Percentiles rank a stretch among this genome's conserved stretches.
These are phyloP conservation scores for Sinocyclocheilus rhinocerous DNA, from an alignment of 2,113 vertebrate species.

Conservation along the genomic window DNA sequence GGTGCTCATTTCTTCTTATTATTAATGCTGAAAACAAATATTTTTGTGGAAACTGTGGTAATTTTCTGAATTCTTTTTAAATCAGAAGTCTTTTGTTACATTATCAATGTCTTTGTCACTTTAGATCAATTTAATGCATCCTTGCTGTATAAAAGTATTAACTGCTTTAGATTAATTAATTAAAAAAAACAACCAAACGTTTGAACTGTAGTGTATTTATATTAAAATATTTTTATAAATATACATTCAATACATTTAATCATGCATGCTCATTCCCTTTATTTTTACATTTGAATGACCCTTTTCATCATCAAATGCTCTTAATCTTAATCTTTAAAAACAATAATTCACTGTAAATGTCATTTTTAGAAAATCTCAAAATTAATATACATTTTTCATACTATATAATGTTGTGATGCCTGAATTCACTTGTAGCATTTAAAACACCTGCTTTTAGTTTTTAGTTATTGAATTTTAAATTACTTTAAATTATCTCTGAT, in stretches of 20 bases:
- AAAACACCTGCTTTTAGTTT: background rate
- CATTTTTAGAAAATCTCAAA: too few relatives aligned
- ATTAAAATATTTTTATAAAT: background rate
- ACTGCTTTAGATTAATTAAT: background rate
- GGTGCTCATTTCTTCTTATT: background rate
- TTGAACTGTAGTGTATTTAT: background rate
- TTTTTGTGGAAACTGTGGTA: too few relatives aligned
- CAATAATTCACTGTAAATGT: too few relatives aligned
- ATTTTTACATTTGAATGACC: background rate
- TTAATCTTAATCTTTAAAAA: background rate
- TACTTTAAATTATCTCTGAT: too few relatives aligned
- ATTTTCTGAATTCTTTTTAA: background rate
- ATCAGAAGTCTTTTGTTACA: background rate
- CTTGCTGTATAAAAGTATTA: background rate
- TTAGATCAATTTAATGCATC: background rate
- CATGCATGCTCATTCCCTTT: background rate
- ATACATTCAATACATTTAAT: background rate
- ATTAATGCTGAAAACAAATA: background rate
- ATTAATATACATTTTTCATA: background rate
- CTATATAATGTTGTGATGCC: background rate
- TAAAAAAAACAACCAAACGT: background rate
- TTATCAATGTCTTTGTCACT: background rate
- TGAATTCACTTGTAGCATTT: too few relatives aligned
- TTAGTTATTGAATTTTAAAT: background rate
- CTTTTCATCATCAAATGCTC: background rate